Evolutionary conservation across 2,888 invertebrate genomes (phyloP).

Genomic region (Cheilosia scutellata): DNA sequence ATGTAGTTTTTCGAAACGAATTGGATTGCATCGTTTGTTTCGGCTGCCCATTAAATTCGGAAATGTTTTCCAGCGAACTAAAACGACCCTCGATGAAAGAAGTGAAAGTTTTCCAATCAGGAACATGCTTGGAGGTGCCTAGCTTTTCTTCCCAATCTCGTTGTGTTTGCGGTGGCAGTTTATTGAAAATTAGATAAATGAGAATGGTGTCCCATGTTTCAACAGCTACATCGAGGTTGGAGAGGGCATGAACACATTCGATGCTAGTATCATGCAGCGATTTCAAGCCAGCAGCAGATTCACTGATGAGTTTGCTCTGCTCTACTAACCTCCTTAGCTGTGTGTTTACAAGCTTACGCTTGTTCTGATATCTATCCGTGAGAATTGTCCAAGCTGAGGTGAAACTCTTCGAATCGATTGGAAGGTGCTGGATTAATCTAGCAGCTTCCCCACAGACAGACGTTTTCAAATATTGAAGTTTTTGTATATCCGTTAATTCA

Average conservation of each 20-base stretch:
- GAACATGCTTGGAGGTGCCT: slow-evolving; percentile 10
- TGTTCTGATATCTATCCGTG: slow-evolving; percentile 29
- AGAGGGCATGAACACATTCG: slow-evolving; percentile 33
- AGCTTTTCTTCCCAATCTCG: slow-evolving; percentile 36
- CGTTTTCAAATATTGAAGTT: slow-evolving; percentile 18
- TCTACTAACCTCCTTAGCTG: slow-evolving; percentile 24
- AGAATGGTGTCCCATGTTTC: slow-evolving; percentile 30
- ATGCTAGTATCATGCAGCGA: slow-evolving; percentile 19
- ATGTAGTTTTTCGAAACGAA: neutral
- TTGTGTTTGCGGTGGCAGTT: slow-evolving; percentile 18
- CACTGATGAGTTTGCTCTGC: slow-evolving; percentile 11
- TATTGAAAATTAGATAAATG: slow-evolving; percentile 22
- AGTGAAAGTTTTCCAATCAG: slow-evolving; percentile 26
- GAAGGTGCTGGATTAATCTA: slow-evolving; percentile 30
- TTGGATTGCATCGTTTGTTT: neutral
- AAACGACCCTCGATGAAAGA: slow-evolving; percentile 24
- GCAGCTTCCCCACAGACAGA: slow-evolving; percentile 17
- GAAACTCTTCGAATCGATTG: slow-evolving; percentile 22
- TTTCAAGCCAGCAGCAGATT: slow-evolving; percentile 1
- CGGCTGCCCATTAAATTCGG: neutral
- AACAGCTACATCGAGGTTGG: slow-evolving; percentile 15
- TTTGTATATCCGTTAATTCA: slow-evolving; percentile 15
- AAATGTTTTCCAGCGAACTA: slow-evolving; percentile 31
- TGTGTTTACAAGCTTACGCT: slow-evolving; percentile 1
- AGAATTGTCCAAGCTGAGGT: slow-evolving; percentile 26